Conservation (phyloP, 1,140 invertebrate genomes). For the Laupala kohalensis region DNA sequence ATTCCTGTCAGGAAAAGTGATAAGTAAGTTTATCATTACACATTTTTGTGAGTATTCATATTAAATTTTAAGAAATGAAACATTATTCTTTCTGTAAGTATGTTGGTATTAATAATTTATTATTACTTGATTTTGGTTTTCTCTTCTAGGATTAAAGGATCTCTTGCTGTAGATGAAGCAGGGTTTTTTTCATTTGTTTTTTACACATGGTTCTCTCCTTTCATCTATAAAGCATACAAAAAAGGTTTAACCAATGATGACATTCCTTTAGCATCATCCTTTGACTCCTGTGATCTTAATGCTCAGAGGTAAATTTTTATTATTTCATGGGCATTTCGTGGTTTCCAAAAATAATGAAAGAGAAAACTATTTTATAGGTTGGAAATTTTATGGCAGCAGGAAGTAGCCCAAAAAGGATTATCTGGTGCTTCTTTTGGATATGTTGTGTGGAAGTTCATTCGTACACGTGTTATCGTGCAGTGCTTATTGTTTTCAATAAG, state of each 20-base stretch:
- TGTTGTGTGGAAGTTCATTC: constrained; percentile 40
- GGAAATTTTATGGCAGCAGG: constrained; percentile 36
- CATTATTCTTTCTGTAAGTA: too few relatives aligned
- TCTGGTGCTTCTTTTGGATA: constrained; percentile 33
- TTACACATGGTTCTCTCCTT: constrained; percentile 42
- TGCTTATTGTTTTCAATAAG: constrained; percentile 36
- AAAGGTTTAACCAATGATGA: constrained; percentile 31
- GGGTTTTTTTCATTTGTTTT: constrained; percentile 39
- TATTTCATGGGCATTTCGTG: constrained; percentile 16
- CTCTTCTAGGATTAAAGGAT: constrained; percentile 20
- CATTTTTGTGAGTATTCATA: too few relatives aligned
- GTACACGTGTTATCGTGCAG: constrained; percentile 37
- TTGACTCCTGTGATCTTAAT: constrained; percentile 37
- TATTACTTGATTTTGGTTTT: background rate
- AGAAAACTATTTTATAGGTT: too few relatives aligned
- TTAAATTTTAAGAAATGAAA: too few relatives aligned
- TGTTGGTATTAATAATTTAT: too few relatives aligned
- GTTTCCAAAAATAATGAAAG: too few relatives aligned
- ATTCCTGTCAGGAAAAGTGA: constrained; percentile 18
- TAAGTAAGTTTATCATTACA: constrained; percentile 6
- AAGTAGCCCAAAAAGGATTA: constrained; percentile 27
- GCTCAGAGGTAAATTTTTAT: constrained; percentile 26
- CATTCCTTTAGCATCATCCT: constrained; percentile 34
- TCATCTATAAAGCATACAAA: constrained; percentile 40
- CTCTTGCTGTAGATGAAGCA: constrained; percentile 33